Base-by-base conservation (phyloP, 2,113 vertebrate species). In the Vireo altiloquus region DNA sequence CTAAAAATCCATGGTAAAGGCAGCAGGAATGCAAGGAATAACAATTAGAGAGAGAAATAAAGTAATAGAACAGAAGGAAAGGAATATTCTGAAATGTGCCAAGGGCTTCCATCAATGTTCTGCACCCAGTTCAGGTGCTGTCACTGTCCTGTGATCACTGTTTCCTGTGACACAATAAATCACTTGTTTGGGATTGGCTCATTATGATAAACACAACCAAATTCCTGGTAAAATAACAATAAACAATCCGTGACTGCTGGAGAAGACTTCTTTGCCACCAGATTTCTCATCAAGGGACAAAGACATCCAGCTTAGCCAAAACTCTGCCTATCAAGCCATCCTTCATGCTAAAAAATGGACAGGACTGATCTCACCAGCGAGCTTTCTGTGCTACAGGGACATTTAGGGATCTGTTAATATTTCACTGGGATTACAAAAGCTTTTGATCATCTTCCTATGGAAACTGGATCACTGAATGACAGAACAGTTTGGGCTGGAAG, bases 361-460 rank as follows among this genome's bases (percentile, higher is more conserved):
- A 46, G 33, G 52, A 8, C 13, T 28, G 47, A 3, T 20, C 27
- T 19, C 74, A 49, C 23, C 42, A 11, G n/a, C 0, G 59, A 59
- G 53, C 33, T 78, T 44, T 65, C 2, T 11, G 61, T 35, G 40
- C 64, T 17, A 11, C 0, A 37, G 23, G 20, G 37, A 76, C 24
- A 11, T 21, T 20, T 4, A 40, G 37, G 17, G 37, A 53, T 24
- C 76, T 35, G 3, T 33, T 40, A 13, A 47, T 2, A 2, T 47
- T 52, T 76, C 31, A 18, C 0, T 19, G 19, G 37, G n/a, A 63
- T 66, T 8, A 7, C 33, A 83, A 76, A 80, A 33, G 13, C n/a
- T 74, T 86, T n/a, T 7, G 1, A 16, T 82, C 24, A 20, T 13
- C 61, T 76, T 25, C 49, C 52, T 16, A 0, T 0, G 8, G 60